Evolutionary conservation across 2,797 vertebrate species (phyloP), one percentile per base, ranked within the genome.

Genomic region (Hemibagrus guttatus): DNA sequence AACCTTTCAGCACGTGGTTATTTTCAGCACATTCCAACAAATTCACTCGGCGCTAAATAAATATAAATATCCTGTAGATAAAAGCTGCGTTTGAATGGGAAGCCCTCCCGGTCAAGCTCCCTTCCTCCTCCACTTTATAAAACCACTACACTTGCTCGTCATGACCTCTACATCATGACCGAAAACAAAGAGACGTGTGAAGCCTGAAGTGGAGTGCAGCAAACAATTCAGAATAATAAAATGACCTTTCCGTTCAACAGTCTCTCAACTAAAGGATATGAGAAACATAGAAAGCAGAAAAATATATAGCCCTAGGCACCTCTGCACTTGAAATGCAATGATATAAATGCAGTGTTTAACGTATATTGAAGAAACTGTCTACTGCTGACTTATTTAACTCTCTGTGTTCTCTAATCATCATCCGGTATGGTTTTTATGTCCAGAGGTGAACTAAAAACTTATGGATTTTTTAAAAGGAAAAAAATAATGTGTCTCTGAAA

Each of bases 1-100:
- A 79, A 78, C 86, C 61, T 87, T 87, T 87, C 85, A 83, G 68
- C 56, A 31, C 28, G 64, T 2, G 68, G 42, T 86, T 84, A 84
- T 84, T 84, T 84, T 58, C 66, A 58, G 82, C 66, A 19, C 82
- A 84, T 84, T 72, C 12, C 49, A 59, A 39, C 52, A 39, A 58
- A 84, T 71, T 71, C 64, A 0, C 58, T 64, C 46, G 28, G 46
- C 31, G n/a, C 42, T 9, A 21, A 66, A 46, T 49, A 82, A 52
- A 72, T 49, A 39, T 54, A 64, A 63, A 76, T 26, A 42, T 71
- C 69, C 26, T 13, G 17, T 39, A 61, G 35, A 59, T 84, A 42
- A 85, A 84, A 13, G 76, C 76, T 59, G 35, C 21, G 26, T 84
- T 81, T 81, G 72, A 87, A 88, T 28, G 21, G 19, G 26, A 66